Evolutionary conservation across 2,113 vertebrate species (phyloP).

Genomic region (human): GRCh38 chr18:69629001-69629500

Average conservation of each 20-base stretch:
- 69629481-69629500: neutral
- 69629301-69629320: neutral
- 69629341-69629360: neutral
- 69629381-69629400: neutral
- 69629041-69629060: neutral
- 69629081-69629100: neutral
- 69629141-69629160: neutral
- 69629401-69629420: neutral
- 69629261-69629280: neutral
- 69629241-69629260: neutral
- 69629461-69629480: neutral
- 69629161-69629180: neutral
- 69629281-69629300: neutral
- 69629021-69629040: neutral
- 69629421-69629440: neutral
- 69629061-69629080: neutral
- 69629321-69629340: constrained; percentile 2
- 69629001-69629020: neutral
- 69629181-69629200: neutral
- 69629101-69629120: neutral
- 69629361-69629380: neutral
- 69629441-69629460: neutral
- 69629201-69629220: neutral
- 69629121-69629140: neutral
- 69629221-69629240: neutral